Evolutionary conservation across 2,797 vertebrate genomes (phyloP), one percentile per base, ranked within the genome.

Genomic region (Prionace glauca): DNA sequence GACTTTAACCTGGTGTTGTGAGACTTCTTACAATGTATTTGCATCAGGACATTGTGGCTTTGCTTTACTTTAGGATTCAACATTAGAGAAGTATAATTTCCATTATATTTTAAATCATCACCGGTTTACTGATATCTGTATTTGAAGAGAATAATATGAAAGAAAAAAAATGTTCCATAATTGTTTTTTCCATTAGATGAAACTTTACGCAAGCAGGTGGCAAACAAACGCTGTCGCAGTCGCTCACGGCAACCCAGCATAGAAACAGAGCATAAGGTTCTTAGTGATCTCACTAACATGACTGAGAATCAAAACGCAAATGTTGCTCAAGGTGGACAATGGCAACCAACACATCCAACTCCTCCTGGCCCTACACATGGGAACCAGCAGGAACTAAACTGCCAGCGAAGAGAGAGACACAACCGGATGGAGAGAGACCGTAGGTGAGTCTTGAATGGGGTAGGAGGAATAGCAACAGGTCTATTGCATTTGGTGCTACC

Each of bases 391-490:
- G 96, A 96, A 9, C 97, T 98, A 7, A 74, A 96, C 2, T 97
- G 97, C 36, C 98, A 98, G 96, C 98, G 98, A 5, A 97, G 97
- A 95, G 98, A 99, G 96, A 98, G 97, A 77, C 99, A 99, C 96
- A 99, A 99, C 97, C 98, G 97, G 90, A 97, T 98, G 98, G 98
- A 98, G 96, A 97, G 98, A 96, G 98, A 98, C 90, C 97, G 98
- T 91, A 98, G 98, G 98, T 98, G 96, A 96, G 62, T 0, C 56
- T 36, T 60, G 2, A 65, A 77, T 95, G 72, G 41, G 69, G 69
- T 74, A 74, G 69, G 69, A 56, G 41, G 41, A 67, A 56, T 56
- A 56, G 5, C 50, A 56, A 56, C 50, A 56, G 50, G 50, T 56
- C 50, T 56, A 56, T 56, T 56, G 50, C 50, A 56, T 56, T 56